These are phyloP conservation scores for Ibidorhyncha struthersii DNA, from an alignment of 2,113 vertebrate species.

Conservation along the genomic window DNA sequence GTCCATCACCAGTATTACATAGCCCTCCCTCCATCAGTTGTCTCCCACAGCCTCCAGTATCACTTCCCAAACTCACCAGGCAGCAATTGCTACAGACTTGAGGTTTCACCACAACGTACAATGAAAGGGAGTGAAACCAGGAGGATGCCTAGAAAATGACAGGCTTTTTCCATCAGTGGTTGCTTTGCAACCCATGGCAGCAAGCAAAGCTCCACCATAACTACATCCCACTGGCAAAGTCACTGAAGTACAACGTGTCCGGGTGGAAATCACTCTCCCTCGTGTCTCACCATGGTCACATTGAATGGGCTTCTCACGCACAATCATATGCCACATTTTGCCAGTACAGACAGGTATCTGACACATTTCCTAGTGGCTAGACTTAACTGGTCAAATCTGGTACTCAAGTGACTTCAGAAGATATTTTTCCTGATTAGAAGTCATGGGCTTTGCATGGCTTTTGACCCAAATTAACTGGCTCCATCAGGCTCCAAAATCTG, in stretches of 20 bases:
- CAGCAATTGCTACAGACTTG: neutral
- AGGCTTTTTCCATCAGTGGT: neutral
- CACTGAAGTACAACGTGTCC: conserved; percentile 7
- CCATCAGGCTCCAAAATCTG: neutral
- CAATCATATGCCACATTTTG: neutral
- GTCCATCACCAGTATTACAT: neutral
- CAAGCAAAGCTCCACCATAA: conserved; percentile 52
- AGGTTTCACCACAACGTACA: neutral
- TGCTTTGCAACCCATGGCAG: conserved; percentile 27
- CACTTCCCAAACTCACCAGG: neutral
- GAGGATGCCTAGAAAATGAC: neutral
- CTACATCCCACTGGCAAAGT: conserved; percentile 16
- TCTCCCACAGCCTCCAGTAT: neutral
- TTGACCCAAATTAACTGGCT: neutral
- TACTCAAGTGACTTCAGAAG: neutral
- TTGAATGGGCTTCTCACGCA: neutral
- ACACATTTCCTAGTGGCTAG: neutral
- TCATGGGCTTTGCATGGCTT: neutral
- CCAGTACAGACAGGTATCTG: neutral
- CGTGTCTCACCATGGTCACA: neutral
- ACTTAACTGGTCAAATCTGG: neutral
- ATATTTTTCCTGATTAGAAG: neutral
- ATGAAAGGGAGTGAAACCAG: neutral
- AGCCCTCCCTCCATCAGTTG: neutral
- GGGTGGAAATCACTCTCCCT: conserved; percentile 12